Conservation (phyloP, 1,140 invertebrate genomes). For the Coptotermes formosanus region DNA sequence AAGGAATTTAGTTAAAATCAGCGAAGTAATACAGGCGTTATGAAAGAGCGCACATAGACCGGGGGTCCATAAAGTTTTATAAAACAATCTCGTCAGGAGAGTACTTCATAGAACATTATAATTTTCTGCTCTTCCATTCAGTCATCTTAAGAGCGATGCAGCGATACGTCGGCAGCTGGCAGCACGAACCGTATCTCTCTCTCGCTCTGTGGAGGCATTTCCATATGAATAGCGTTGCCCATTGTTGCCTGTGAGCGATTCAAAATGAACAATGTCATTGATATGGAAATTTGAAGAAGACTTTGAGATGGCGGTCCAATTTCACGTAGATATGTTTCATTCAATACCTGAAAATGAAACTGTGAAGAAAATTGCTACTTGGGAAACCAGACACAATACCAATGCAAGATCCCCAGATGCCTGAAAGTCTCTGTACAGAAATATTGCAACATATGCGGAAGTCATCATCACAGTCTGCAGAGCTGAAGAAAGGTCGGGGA, state of each 20-base stretch:
- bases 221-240: neutral
- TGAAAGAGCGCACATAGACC: neutral
- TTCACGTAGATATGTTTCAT: neutral
- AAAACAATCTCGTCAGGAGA: neutral
- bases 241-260: neutral
- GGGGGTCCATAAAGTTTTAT: neutral
- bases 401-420: neutral
- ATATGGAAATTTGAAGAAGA: neutral
- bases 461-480: too few relatives aligned
- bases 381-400: neutral
- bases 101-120: neutral
- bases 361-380: conserved; percentile 13
- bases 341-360: neutral
- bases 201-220: neutral
- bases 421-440: too few relatives aligned
- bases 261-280: neutral
- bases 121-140: neutral
- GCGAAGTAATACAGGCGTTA: neutral
- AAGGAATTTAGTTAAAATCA: conserved; percentile 17
- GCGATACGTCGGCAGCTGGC: neutral
- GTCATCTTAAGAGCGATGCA: neutral
- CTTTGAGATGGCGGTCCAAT: neutral
- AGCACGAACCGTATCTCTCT: neutral
- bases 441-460: too few relatives aligned
- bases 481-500: too few relatives aligned